Conservation (phyloP, 2,888 invertebrate genomes). For the Taenaris catops region DNA sequence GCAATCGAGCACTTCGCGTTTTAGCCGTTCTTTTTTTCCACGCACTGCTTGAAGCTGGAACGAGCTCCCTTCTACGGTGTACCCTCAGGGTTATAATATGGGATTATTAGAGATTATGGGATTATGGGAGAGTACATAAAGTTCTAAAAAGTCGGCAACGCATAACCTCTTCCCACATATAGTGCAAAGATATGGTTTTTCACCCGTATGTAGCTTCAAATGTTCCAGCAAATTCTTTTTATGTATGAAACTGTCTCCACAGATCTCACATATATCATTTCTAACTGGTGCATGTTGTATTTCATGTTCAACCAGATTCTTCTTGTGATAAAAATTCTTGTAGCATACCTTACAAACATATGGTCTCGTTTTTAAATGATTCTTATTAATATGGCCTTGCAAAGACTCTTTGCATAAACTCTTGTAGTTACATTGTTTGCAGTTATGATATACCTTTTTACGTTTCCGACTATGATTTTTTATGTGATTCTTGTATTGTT, state of each 20-base stretch:
- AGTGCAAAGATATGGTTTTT: slow-evolving; percentile 44
- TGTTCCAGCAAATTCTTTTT: slow-evolving; percentile 47
- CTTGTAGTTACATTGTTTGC: slow-evolving; percentile 38
- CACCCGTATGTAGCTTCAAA: slow-evolving; percentile 42
- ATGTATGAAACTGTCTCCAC: slow-evolving; percentile 42
- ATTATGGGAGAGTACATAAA: no score
- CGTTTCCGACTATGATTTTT: slow-evolving; percentile 25
- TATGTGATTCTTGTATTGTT: slow-evolving; percentile 28
- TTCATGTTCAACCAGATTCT: slow-evolving; percentile 42
- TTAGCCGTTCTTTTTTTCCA: no score
- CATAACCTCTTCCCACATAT: slow-evolving; percentile 37
- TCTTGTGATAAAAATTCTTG: slow-evolving; percentile 50
- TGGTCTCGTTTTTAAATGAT: slow-evolving; percentile 40
- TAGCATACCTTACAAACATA: slow-evolving; percentile 40
- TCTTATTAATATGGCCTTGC: slow-evolving; percentile 48
- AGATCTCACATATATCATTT: slow-evolving; percentile 45
- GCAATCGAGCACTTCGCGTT: no score
- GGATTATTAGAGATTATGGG: no score
- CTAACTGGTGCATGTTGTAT: slow-evolving; percentile 35
- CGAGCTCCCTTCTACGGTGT: no score
- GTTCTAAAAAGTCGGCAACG: no score
- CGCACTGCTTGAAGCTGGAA: no score
- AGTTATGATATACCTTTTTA: slow-evolving; percentile 29
- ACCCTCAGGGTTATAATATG: no score
- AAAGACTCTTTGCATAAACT: slow-evolving; percentile 39